Evolutionary conservation across 1,140 invertebrate species (phyloP).

Genomic region (Andrena cerasifolii): DNA sequence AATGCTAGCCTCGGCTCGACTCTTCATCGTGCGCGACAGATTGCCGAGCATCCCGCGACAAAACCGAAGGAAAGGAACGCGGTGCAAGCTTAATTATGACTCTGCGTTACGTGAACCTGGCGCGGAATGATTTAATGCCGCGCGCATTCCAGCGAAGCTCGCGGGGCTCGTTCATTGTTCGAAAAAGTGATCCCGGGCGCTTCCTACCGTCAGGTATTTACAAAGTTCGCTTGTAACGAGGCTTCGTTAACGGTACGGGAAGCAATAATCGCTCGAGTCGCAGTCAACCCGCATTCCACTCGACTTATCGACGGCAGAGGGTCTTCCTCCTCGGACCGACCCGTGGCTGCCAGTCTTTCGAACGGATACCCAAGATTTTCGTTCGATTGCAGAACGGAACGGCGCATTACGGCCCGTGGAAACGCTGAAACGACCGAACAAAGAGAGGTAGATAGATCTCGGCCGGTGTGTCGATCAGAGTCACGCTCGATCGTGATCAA

Average conservation of each 20-base stretch:
- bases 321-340: background rate
- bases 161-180: constrained; percentile 4
- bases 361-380: constrained; percentile 12
- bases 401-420: no score
- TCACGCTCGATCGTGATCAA: constrained; percentile 31
- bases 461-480: constrained; percentile 9
- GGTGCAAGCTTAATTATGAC: background rate
- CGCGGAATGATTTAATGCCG: constrained; percentile 20
- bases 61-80: background rate
- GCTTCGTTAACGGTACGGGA: constrained; percentile 54
- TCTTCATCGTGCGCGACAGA: background rate
- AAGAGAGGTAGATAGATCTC: no score
- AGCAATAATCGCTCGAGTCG: constrained; percentile 52
- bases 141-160: constrained; percentile 16
- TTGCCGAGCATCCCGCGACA: background rate
- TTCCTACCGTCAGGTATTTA: constrained; percentile 32
- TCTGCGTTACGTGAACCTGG: no score
- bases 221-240: constrained; percentile 53
- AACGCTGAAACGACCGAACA: no score
- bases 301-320: constrained; percentile 38
- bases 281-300: constrained; percentile 48
- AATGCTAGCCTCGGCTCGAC: background rate
- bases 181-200: constrained; percentile 29
- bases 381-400: constrained; percentile 2
- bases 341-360: background rate